Evolutionary conservation across 2,888 invertebrate species (phyloP).

Genomic region (Calameuta idolon): DNA sequence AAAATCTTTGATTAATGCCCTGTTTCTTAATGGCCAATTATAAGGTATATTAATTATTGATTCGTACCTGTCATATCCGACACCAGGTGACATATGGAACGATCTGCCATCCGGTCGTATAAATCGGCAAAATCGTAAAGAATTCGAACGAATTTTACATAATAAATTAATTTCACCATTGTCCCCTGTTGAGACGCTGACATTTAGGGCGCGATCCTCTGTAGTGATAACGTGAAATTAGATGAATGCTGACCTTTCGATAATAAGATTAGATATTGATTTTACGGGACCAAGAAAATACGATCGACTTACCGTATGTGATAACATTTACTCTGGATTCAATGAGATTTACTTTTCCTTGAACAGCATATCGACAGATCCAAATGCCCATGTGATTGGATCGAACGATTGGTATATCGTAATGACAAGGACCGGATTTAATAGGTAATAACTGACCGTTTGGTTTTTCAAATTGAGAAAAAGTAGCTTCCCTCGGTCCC

Average conservation of each 20-base stretch:
- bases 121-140: constrained; percentile 43
- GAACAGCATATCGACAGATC: constrained; percentile 43
- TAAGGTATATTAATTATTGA: constrained; percentile 1
- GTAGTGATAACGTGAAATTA: constrained; percentile 13
- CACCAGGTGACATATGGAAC: constrained; percentile 39
- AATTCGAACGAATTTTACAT: constrained; percentile 30
- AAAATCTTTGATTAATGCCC: constrained; percentile 4
- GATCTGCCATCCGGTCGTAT: constrained; percentile 45
- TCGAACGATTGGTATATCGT: constrained; percentile 38
- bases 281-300: background rate
- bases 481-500: constrained; percentile 21
- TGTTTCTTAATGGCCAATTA: constrained; percentile 3
- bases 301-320: constrained; percentile 38
- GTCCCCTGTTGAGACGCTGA: constrained; percentile 24
- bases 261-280: background rate
- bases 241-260: background rate
- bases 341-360: constrained; percentile 27
- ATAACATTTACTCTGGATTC: constrained; percentile 35
- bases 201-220: constrained; percentile 33
- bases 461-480: constrained; percentile 47
- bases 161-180: constrained; percentile 38
- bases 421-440: constrained; percentile 33
- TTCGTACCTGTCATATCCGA: constrained; percentile 47
- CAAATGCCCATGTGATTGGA: constrained; percentile 48
- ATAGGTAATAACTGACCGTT: constrained; percentile 35